phyloP scores from a whole-genome alignment of 2,888 invertebrate genomes.

The Xestia ashworthii region DNA sequence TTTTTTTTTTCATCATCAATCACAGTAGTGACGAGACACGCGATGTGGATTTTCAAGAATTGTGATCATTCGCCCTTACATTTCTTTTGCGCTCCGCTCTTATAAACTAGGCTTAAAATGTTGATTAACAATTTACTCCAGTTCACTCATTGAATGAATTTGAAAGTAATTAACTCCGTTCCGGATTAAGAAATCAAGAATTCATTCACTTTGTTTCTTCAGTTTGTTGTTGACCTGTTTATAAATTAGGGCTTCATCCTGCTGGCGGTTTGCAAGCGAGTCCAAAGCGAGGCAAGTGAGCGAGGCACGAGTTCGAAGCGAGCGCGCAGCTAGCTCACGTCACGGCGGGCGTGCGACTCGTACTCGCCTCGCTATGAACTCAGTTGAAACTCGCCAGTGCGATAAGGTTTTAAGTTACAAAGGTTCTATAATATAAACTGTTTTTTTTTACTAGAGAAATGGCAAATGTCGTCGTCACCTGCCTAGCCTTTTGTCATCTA shows the following conservation, averaged over 20 bases:
- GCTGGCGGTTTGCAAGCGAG: no score
- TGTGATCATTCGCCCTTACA: not conserved
- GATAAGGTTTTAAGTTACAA: no score
- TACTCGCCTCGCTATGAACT: no score
- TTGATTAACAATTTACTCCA: slow-evolving; percentile 28
- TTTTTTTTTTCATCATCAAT: not conserved
- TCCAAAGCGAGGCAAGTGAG: no score
- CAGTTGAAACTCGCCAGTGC: no score
- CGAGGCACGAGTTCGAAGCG: no score
- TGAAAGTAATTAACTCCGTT: slow-evolving; percentile 46
- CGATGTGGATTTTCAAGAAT: not conserved
- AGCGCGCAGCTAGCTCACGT: no score
- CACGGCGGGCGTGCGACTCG: no score
- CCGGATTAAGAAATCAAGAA: slow-evolving; percentile 43
- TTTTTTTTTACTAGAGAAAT: not conserved
- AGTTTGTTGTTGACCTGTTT: not conserved
- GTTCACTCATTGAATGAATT: slow-evolving; percentile 55
- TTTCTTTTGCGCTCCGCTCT: not conserved
- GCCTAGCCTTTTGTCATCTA: not conserved
- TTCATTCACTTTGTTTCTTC: slow-evolving; percentile 34
- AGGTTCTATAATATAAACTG: not conserved
- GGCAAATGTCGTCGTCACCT: not conserved
- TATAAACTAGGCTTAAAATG: not conserved
- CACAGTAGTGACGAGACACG: not conserved
- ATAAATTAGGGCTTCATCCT: no score